Percentiles rank a stretch among this genome's conserved stretches.
These are phyloP conservation scores for Apodemia zela DNA, from an alignment of 2,888 invertebrate genomes.

Conservation along the genomic window DNA sequence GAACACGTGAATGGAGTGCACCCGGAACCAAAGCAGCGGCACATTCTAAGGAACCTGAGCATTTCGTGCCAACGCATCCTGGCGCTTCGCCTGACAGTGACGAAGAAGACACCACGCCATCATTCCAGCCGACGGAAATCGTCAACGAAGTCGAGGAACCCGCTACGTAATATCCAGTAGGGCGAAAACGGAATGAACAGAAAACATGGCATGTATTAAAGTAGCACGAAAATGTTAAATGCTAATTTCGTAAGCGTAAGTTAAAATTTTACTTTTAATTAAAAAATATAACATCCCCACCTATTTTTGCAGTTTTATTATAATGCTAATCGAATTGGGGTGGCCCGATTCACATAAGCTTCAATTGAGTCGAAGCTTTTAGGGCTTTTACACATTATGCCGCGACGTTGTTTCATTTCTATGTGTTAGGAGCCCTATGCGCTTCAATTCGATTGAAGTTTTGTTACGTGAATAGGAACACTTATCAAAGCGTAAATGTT, in stretches of 20 bases:
- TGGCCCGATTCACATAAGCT: too few species aligned
- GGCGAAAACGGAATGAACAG: background rate
- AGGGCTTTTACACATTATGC: too few species aligned
- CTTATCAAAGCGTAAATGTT: too few species aligned
- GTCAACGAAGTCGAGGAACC: conserved; percentile 73
- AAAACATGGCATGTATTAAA: background rate
- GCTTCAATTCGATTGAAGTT: too few species aligned
- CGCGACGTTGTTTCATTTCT: too few species aligned
- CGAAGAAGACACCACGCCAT: conserved; percentile 57
- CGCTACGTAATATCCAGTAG: background rate
- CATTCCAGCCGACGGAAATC: conserved; percentile 67
- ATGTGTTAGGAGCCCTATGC: too few species aligned
- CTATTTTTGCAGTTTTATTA: background rate
- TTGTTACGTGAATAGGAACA: too few species aligned
- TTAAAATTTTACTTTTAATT: background rate
- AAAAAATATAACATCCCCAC: background rate
- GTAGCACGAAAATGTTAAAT: background rate
- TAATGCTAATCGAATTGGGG: background rate
- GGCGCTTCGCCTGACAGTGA: conserved; percentile 84
- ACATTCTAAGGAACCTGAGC: conserved; percentile 71
- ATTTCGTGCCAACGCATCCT: conserved; percentile 83
- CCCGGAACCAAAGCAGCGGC: conserved; percentile 77
- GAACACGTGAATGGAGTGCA: conserved; percentile 79
- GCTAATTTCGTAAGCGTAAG: background rate
- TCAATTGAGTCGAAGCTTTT: too few species aligned